Base-by-base conservation (phyloP, 2,888 invertebrate genomes). In the Melinaea marsaeus region DNA sequence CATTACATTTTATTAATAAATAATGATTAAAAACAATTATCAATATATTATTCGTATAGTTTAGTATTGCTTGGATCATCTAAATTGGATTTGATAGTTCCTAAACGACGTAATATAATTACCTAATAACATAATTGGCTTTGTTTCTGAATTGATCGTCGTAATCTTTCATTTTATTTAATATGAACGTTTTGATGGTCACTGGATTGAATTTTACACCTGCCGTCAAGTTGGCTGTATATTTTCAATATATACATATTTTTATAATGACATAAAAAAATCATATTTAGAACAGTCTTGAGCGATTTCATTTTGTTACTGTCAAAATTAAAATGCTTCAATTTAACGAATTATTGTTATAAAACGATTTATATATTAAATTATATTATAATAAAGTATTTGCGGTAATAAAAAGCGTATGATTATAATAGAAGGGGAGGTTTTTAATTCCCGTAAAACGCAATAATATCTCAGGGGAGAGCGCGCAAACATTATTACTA, bases 401-500 rank as follows among this genome's bases (percentile, higher is more conserved):
- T 42, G 37, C 37, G 51, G 51, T 51, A 51, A 51, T 11, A 51
- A 32, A 51, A 32, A 51, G 51, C 11, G 51, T 65, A 60, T 61
- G 63, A 60, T 68, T 62, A 68, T 65, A 66, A 66, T 58, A 59
- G 68, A 66, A 68, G 72, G 72, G 72, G 70, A 67, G 66, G 69
- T 83, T 85, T 84, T 84, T 87, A 88, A 87, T 88, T 86, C 83
- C 79, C 81, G 81, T 88, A 86, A 88, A 88, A 88, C 80, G 81
- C 78, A 74, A 74, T 74, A 74, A 67, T 76, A 82, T 88, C 88
- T 86, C 88, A 73, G 77, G 86, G 88, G 88, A 88, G 83, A 79
- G 75, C 69, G 77, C 75, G 80, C 76, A 87, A 87, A 88, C 83
- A 87, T 86, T 81, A 79, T 87, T 86, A 87, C 76, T 69, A 60